Conservation (phyloP, 2,888 invertebrate genomes). For the Geophilus truncorum region DNA sequence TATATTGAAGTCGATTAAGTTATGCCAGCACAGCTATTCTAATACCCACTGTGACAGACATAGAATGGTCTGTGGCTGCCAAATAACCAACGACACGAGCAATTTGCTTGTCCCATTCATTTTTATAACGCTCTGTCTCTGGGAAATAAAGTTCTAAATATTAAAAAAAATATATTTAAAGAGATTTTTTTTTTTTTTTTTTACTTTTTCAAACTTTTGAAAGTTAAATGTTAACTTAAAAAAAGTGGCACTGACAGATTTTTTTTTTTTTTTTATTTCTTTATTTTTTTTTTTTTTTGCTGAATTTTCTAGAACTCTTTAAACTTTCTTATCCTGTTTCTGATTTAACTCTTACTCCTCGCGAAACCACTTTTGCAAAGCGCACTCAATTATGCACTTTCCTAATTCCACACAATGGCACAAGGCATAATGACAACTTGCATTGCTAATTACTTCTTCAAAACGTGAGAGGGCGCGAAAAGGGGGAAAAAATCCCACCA, state of each 20-base stretch:
- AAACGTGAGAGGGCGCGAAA: not conserved
- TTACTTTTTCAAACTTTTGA: too few species aligned
- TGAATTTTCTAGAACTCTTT: too few species aligned
- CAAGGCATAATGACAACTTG: slow-evolving; percentile 16
- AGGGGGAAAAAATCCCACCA: not conserved
- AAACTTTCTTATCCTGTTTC: not conserved
- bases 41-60: slow-evolving; percentile 17
- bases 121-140: not conserved
- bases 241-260: too few species aligned
- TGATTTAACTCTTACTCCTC: not conserved
- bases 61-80: slow-evolving; percentile 39
- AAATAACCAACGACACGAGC: slow-evolving; percentile 33
- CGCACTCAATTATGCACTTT: slow-evolving; percentile 5
- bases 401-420: not conserved
- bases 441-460: slow-evolving; percentile 11
- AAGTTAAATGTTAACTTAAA: too few species aligned
- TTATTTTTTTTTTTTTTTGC: too few species aligned
- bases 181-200: too few species aligned
- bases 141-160: too few species aligned
- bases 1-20: slow-evolving; percentile 15
- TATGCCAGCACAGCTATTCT: slow-evolving; percentile 15
- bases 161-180: not conserved
- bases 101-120: slow-evolving; percentile 16
- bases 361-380: not conserved
- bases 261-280: too few species aligned